A percentile compares a stretch with the other conserved stretches of the same genome.
phyloP scores from a whole-genome alignment of 2,888 invertebrate species.

The Proisotoma minuta region DNA sequence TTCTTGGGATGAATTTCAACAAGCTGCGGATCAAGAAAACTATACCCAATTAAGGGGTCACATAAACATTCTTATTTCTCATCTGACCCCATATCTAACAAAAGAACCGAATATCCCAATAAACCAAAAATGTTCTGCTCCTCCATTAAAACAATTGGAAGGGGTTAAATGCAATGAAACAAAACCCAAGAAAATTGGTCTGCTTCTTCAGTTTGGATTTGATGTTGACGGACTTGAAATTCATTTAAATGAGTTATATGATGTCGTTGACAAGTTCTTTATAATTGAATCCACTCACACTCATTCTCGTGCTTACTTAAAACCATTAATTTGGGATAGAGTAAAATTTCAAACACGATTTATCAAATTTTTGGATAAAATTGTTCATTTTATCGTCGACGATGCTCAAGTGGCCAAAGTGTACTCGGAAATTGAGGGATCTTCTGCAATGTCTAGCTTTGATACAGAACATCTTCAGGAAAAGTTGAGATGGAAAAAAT shows the following conservation, averaged over 20 bases:
- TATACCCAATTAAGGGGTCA: too few relatives aligned
- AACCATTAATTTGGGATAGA: conserved; percentile 33
- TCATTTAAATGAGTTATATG: conserved; percentile 27
- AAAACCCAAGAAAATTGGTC: background rate
- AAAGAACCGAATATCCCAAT: background rate
- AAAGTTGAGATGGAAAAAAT: conserved; percentile 11
- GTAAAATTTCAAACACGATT: conserved; percentile 21
- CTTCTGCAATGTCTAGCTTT: background rate
- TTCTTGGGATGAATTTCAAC: too few relatives aligned
- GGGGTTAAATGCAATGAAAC: background rate
- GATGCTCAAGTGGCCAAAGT: conserved; percentile 12
- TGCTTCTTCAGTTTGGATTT: conserved; percentile 18
- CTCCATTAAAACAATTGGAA: background rate
- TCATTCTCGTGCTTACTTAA: background rate
- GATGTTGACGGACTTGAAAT: conserved; percentile 32
- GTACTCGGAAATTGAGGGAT: background rate
- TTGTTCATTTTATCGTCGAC: conserved; percentile 30
- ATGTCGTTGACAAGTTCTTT: conserved; percentile 30
- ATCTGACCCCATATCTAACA: background rate
- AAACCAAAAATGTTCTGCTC: background rate
- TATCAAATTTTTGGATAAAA: conserved; percentile 18
- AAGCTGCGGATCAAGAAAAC: too few relatives aligned
- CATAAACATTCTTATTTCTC: background rate
- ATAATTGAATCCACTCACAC: conserved; percentile 21
- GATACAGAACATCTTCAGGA: conserved; percentile 11